phyloP scores from a whole-genome alignment of 2,888 invertebrate genomes.

The Rhopalosiphum nymphaeae region DNA sequence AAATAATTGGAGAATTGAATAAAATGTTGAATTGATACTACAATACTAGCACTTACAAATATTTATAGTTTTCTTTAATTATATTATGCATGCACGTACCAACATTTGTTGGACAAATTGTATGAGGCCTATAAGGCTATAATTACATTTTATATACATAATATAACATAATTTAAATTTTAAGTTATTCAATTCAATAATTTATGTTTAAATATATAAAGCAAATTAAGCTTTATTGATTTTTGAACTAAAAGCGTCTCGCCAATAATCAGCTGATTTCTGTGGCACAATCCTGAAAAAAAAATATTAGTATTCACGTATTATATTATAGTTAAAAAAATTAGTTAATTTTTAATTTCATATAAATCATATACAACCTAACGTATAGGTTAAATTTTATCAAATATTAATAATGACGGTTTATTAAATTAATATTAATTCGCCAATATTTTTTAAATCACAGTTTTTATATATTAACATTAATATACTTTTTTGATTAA shows the following conservation, averaged over 20 bases:
- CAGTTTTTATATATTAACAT: neutral
- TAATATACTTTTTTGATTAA: neutral
- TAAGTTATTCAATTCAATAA: neutral
- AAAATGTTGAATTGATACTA: neutral
- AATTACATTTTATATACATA: neutral
- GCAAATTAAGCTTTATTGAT: slow-evolving; percentile 66
- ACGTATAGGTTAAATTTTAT: neutral
- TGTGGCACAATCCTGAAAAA: slow-evolving; percentile 67
- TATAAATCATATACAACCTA: neutral
- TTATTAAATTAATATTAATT: no score
- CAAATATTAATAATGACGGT: neutral
- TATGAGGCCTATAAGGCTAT: neutral
- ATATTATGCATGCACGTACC: neutral
- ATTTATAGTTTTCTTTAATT: neutral
- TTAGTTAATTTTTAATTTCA: neutral
- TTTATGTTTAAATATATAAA: neutral
- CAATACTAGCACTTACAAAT: neutral
- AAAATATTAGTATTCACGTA: neutral
- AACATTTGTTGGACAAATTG: neutral
- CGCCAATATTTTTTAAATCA: neutral
- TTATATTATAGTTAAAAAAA: neutral
- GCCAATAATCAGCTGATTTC: slow-evolving; percentile 67
- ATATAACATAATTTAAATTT: slow-evolving; percentile 1
- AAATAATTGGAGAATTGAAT: neutral
- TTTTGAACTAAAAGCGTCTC: slow-evolving; percentile 67